Base-by-base conservation (phyloP, 1,140 invertebrate species). In the Platorchestia sp. region DNA sequence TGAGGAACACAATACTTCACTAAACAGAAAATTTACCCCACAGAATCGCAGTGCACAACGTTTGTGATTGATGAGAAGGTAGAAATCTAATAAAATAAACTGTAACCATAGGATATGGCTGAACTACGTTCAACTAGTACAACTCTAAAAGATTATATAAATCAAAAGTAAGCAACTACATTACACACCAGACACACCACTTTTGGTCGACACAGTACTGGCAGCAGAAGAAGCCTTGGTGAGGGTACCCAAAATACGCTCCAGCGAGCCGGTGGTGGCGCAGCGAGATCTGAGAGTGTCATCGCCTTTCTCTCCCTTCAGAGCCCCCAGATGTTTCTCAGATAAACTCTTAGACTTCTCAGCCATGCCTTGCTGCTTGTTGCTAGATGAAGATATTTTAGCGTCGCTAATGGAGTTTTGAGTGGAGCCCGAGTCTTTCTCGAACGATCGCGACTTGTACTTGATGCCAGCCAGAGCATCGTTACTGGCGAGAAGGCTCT, bases 311-410 rank as follows among this genome's bases (percentile, higher is more conserved):
- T 93, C 91, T 14, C 10, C 45, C 91, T 93, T 93, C 91, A 93
- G 91, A 44, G 45, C 43, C 5, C 43, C 91, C 0, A 93, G 91
- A 93, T 93, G 91, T 40, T 93, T 93, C 91, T 93, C 91, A 45
- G 91, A 93, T 40, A 93, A 93, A 47, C 91, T 93, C 44, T 93
- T 93, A 10, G 91, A 93, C 45, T 93, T 93, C 91, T 93, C 91
- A 41, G 91, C 19, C 91, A 93, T 93, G 10, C 91, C 91, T 40
- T 93, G 91, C 43, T 42, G 91, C 40, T 93, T 93, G 27, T 41
- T 44, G 36, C 22, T 44, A 10, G 91, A 93, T 19, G 91, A 40
- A 10, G 91, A 93, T 10, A 93, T 40, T 44, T 93, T 93, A 19
- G 43, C 40, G 14, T 93, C 91, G 19, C 22, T n/a, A 45, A 10